A percentile compares a stretch with the other conserved stretches of the same genome.
These are phyloP conservation scores for Drosophila funebris DNA, from an alignment of 1,140 invertebrate genomes.

Conservation along the genomic window DNA sequence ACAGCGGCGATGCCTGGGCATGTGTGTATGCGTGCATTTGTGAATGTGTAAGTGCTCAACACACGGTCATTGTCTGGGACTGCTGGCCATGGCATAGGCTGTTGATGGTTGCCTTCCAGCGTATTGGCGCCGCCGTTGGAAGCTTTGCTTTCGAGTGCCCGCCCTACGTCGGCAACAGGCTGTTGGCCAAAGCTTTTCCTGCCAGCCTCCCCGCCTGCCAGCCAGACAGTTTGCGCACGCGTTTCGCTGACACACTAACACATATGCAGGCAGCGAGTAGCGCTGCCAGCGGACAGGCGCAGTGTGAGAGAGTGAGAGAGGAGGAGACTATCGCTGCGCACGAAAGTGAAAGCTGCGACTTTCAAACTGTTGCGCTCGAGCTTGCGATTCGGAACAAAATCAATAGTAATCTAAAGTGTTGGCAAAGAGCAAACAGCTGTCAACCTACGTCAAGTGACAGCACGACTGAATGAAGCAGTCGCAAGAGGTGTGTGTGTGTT, in stretches of 20 bases:
- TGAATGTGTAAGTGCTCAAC: not conserved
- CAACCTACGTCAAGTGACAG: conserved; percentile 71
- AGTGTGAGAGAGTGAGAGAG: conserved; percentile 9
- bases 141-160: conserved; percentile 29
- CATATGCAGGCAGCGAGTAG: conserved; percentile 43
- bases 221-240: too few relatives aligned
- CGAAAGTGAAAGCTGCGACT: conserved; percentile 80
- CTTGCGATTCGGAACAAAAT: conserved; percentile 55
- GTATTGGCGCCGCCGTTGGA: conserved; percentile 54
- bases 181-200: conserved; percentile 40
- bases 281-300: conserved; percentile 44
- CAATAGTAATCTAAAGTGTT: conserved; percentile 63
- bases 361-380: conserved; percentile 74
- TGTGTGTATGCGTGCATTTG: not conserved
- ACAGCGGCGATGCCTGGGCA: conserved; percentile 9
- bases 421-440: conserved; percentile 67
- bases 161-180: conserved; percentile 64
- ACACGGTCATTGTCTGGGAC: conserved; percentile 68
- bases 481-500: too few relatives aligned
- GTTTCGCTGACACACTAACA: conserved; percentile 72
- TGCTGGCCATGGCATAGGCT: not conserved
- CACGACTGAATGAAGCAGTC: too few relatives aligned
- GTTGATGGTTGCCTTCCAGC: conserved; percentile 47
- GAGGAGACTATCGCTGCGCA: conserved; percentile 30
- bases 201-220: not conserved